Base-by-base conservation (phyloP, 2,888 invertebrate genomes). In the Drosophila helvetica region DNA sequence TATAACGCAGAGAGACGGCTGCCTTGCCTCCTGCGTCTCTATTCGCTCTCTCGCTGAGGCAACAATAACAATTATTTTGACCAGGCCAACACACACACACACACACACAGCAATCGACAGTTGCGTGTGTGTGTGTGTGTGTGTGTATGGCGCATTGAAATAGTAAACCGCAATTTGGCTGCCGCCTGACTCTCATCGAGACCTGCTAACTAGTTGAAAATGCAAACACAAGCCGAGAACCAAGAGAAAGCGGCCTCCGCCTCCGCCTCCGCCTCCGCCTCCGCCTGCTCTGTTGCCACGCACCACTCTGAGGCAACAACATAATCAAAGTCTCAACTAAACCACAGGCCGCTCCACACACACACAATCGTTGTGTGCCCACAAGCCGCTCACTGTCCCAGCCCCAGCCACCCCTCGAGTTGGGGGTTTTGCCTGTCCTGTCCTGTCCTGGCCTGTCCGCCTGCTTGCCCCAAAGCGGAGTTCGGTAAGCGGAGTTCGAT, bases 31-130 rank as follows among this genome's bases (percentile, higher is more conserved):
- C 22, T 0, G 22, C 22, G 22, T 22, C 53, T 57, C 43, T 45
- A n/a, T n/a, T 43, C 38, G 55, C 69, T 59, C 58, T 47, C 64
- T 64, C 64, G 66, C 73, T 79, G 77, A 64, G 83, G 77, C 71
- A 77, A 86, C 81, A 81, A 85, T 86, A 85, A 85, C 81, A 88
- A 85, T 85, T 85, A 85, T 84, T 78, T 81, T 75, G 81, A 79
- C 76, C 76, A 73, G 63, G 38, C 55, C 38, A 53, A 48, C 68
- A 51, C 51, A 56, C 43, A 74, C 33, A 46, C 55, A 30, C 51
- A 48, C 68, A 51, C 51, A 56, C 43, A 74, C 33, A 46, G 30
- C 42, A 19, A 55, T 59, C 12, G 27, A 51, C 18, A 42, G 19
- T 6, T 7, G n/a, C n/a, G 15, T 38, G 15, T 52, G 46, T 25